Base-by-base conservation (phyloP, 2,888 invertebrate species). In the Heliconius ethilla region DNA sequence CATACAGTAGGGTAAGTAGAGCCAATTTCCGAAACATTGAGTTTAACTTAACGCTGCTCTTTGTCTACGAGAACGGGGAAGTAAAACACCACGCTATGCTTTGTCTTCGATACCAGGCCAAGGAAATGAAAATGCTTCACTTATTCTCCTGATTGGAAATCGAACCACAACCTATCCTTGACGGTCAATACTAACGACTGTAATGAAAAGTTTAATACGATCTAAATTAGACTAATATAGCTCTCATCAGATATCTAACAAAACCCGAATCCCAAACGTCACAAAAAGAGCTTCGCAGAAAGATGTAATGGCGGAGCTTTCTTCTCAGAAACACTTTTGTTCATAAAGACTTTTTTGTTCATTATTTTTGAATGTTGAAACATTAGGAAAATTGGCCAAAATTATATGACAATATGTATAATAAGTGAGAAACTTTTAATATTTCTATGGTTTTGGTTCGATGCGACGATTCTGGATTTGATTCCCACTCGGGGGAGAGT, bases 321-420 rank as follows among this genome's bases (percentile, higher is more conserved):
- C 33, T 77, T 73, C 77, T 66, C 66, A 37, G 77, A 66, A 76
- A 33, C 27, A 67, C 55, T 66, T 75, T 78, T 74, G 75, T 63
- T 62, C 77, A 22, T 75, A 69, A 69, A 69, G 15, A 40, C 40
- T 69, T 45, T 66, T 69, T 69, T 62, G 74, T 63, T 70, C 75
- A 62, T 70, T 78, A 78, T 70, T 45, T 75, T 75, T 70, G 45
- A 45, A 40, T 5, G 40, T 63, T 40, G 22, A 25, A 45, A 74
- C 63, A 74, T 74, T 74, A 27, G 45, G 63, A 40, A 74, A 74
- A 65, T 63, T 65, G 22, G 22, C 10, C 37, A 27, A 27, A 40
- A 74, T 65, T 74, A 45, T 63, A 27, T 65, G 40, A 9, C 5
- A 63, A 25, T 37, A 9, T 62, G 59, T 37, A 62, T 33, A 62